These are phyloP conservation scores for Babyrousa celebensis DNA, from an alignment of 2,797 vertebrate species.

Conservation along the genomic window DNA sequence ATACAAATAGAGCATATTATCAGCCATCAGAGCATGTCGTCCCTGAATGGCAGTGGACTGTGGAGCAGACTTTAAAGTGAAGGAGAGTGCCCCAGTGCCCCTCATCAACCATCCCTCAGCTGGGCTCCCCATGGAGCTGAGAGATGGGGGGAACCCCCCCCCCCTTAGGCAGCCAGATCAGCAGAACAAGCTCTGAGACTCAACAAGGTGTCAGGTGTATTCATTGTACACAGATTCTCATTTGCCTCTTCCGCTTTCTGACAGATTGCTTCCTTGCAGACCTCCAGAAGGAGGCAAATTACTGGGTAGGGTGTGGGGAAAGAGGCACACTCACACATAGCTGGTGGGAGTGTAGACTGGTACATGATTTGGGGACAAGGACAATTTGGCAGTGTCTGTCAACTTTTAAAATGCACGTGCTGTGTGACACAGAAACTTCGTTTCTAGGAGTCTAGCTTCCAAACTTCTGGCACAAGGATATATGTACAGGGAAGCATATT, in stretches of 20 bases:
- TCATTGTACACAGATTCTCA: constrained; percentile 30
- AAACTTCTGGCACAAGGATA: neutral
- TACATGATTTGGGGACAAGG: neutral
- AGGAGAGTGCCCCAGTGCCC: neutral
- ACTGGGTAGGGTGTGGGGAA: neutral
- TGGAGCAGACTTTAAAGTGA: constrained; percentile 54
- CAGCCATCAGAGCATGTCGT: neutral
- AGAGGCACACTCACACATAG: neutral
- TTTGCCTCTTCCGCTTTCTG: constrained; percentile 4
- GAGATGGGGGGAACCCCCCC: neutral
- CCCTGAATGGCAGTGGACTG: neutral
- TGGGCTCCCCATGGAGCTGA: neutral
- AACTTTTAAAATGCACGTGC: neutral
- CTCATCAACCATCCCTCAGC: constrained; percentile 16
- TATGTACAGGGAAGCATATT: neutral
- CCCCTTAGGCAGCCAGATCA: neutral
- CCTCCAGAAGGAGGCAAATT: constrained; percentile 46
- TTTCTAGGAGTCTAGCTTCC: neutral
- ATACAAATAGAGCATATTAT: constrained; percentile 44
- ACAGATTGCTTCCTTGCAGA: constrained; percentile 67
- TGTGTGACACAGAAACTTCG: neutral
- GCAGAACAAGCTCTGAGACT: neutral
- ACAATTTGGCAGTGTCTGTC: neutral
- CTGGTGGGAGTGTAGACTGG: neutral
- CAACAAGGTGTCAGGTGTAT: constrained; percentile 51